Evolutionary conservation across 2,113 vertebrate species (phyloP), one percentile per base, ranked within the genome.

Genomic region (Paraplagusia blochii): DNA sequence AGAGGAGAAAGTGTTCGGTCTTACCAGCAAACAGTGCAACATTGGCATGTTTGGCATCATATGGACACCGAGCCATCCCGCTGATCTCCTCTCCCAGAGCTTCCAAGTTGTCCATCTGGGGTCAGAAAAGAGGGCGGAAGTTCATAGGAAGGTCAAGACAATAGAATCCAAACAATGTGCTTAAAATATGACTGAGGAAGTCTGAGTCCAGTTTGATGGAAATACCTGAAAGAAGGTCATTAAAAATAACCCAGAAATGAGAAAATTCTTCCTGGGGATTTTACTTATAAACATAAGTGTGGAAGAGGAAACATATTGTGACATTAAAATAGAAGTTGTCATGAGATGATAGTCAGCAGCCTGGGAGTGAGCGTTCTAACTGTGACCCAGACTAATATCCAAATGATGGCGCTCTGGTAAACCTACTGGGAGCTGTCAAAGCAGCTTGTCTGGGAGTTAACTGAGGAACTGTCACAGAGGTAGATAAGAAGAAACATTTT

Each of bases 1-100:
- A 29, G 22, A 29, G 12, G 3, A 43, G 2, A 29, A 53, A 49
- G 14, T 19, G 39, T 61, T 68, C 13, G 6, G 18, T 40, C 84
- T 92, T 92, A 98, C 97, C 94, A 82, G 96, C 96, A 34, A 99
- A 99, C 68, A 99, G 89, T 0, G 97, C 97, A 3, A 98, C 89
- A 0, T 99, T 99, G 85, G 95, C 94, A 50, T 99, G 97, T 78
- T 99, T 99, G 87, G 96, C 93, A 62, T 99, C 97, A 7, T 99
- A 99, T 0, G 97, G 97, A 81, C 97, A 99, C 44, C 97, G 93
- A 22, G 97, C 97, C 96, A 99, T 99, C 67, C 97, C 97, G 45
- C 96, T 98, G 84, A 99, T 96, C 81, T 98, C 97, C 78, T 99
- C 96, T 69, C 94, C 94, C 39, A 90, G 81, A 59, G 92, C 90